A percentile compares a stretch with the other conserved stretches of the same genome.
phyloP scores from a whole-genome alignment of 2,888 invertebrate species.

The Ametastegia equiseti region DNA sequence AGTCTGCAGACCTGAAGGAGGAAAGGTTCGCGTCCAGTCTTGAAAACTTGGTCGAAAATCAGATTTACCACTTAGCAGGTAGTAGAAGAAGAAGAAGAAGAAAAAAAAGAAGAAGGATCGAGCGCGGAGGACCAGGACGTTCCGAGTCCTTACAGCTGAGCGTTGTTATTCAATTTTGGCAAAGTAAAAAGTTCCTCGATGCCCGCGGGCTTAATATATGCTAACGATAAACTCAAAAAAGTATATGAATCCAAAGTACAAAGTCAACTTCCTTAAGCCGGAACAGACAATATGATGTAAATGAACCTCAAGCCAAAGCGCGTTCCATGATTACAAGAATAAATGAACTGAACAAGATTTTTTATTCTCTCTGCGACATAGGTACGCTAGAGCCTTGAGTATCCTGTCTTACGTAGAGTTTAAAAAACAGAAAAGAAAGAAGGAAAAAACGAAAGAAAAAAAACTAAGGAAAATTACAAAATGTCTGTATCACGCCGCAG shows the following conservation, averaged over 20 bases:
- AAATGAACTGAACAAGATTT: neutral
- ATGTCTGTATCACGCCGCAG: neutral
- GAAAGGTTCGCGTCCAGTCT: neutral
- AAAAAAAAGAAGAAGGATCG: neutral
- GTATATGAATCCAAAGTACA: neutral
- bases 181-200: slow-evolving; percentile 12
- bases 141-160: neutral
- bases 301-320: neutral
- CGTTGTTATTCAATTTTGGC: neutral
- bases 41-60: neutral
- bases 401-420: neutral
- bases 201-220: neutral
- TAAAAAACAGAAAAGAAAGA: neutral
- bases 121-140: too few species aligned
- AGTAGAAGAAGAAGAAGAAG: neutral
- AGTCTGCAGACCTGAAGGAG: neutral
- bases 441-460: neutral
- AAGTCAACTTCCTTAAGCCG: neutral
- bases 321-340: neutral
- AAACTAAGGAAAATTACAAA: neutral
- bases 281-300: neutral
- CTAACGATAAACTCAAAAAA: neutral
- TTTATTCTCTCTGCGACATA: neutral
- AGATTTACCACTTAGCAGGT: neutral
- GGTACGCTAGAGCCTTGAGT: neutral